Base-by-base conservation (phyloP, 2,113 vertebrate species). In the Seriola rivoliana region DNA sequence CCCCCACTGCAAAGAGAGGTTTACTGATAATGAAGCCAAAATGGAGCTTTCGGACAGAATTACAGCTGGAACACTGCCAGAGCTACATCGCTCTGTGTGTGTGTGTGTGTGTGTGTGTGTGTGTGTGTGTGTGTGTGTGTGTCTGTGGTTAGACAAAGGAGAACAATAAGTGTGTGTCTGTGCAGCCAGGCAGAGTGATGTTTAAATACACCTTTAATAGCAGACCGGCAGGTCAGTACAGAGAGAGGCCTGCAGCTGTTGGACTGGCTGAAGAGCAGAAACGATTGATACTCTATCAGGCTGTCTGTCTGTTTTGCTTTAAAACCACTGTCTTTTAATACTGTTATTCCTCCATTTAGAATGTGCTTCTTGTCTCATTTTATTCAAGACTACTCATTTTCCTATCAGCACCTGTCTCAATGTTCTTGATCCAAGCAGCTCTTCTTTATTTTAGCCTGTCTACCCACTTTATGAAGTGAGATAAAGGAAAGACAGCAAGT, bases 181-280 rank as follows among this genome's bases (percentile, higher is more conserved):
- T 52, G 76, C 57, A 85, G 71, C 57, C 78, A 65, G 64, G 57
- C 75, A 71, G 55, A 62, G 76, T 76, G 80, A 88, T 67, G 9
- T 66, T 71, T 82, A 88, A 86, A 86, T 68, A 73, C 78, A 78
- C 67, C 75, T 84, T 85, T 88, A 90, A 88, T 85, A 84, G 82
- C 80, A 76, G 73, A 46, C 54, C 79, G 55, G 72, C 55, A 78
- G 81, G 63, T 76, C 71, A 73, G 77, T 29, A 11, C 60, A 71
- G 87, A 81, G 25, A 36, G 58, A 59, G 40, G 68, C 57, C 25
- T 71, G 69, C 79, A 77, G 88, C 71, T 63, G 63, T 54, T 75
- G 75, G 64, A 80, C 21, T 57, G 71, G 38, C 25, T 72, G 40
- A 57, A 25, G 66, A n/a, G 72, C 23, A 68, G 44, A 71, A 66